phyloP scores from a whole-genome alignment of 2,888 invertebrate species.

The Synergus japonicus region DNA sequence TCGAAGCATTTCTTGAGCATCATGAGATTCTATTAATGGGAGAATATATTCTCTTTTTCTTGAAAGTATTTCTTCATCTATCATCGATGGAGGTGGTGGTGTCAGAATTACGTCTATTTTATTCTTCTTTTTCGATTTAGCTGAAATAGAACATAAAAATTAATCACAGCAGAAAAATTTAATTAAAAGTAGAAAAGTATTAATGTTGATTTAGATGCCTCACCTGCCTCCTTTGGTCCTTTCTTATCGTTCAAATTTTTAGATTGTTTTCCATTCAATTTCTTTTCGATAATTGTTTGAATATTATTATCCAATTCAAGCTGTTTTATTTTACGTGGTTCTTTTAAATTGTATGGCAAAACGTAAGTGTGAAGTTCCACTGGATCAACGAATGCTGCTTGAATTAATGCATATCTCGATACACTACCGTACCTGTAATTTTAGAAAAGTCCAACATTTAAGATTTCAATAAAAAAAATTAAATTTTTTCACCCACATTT shows the following conservation, averaged over 20 bases:
- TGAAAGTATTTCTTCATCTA: conserved; percentile 55
- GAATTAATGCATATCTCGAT: conserved; percentile 62
- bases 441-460: background rate
- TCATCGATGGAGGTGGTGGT: conserved; percentile 45
- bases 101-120: background rate
- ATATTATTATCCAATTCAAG: conserved; percentile 1
- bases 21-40: conserved; percentile 48
- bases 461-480: background rate
- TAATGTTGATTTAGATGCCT: background rate
- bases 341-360: conserved; percentile 58
- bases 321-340: conserved; percentile 57
- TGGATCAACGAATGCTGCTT: conserved; percentile 57
- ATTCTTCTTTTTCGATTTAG: conserved; percentile 9
- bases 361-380: conserved; percentile 54
- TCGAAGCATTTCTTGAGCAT: conserved; percentile 2
- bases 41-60: conserved; percentile 31
- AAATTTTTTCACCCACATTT: conserved; percentile 57
- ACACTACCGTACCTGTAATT: conserved; percentile 63
- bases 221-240: conserved; percentile 27
- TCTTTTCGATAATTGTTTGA: background rate
- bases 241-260: conserved; percentile 11
- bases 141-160: background rate
- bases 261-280: background rate
- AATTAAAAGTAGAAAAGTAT: background rate
- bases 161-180: background rate